Evolutionary conservation across 2,797 vertebrate genomes (phyloP), one percentile per base, ranked within the genome.

Genomic region (Anguilla anguilla): DNA sequence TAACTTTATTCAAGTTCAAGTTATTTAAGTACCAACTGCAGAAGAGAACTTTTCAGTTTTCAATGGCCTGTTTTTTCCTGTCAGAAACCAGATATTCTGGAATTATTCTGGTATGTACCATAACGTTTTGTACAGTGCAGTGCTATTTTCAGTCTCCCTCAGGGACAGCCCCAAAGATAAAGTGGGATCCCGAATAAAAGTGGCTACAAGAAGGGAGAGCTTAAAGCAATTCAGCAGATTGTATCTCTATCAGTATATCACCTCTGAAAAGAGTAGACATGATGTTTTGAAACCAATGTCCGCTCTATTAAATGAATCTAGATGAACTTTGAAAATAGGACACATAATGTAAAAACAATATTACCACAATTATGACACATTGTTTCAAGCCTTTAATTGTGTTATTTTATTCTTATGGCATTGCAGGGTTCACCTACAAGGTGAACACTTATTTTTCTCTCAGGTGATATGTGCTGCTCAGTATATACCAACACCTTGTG

Each of bases 241-340:
- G 77, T 46, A 81, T 81, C 77, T 79, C 35, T 17, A 79, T 46
- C 39, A 77, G 72, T 64, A 28, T 84, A n/a, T 88, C 81, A 86
- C 59, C 61, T 86, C 86, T 77, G 31, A 35, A 39, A 77, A 39
- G 72, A 77, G 15, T 3, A 77, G 31, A 4, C 31, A 13, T 39
- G 35, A 0, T 39, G 15, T 77, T 77, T 77, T 77, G 15, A 15
- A 77, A 17, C 72, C 72, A 77, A 35, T 77, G 72, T 77, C 1
- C 35, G 11, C n/a, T 77, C 35, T 35, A 35, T 77, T n/a, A 69
- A 69, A n/a, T n/a, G 1, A 64, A 72, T 72, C 67, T 31, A 72
- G n/a, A 7, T 69, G 57, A 15, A 19, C 57, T 15, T 25, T 22
- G 59, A 64, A 64, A 64, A 22, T 64, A 64, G 59, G 59, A 17